A percentile compares a stretch with the other conserved stretches of the same genome.
Conservation (phyloP, 2,797 vertebrate species). For the Epinephelus coioides region DNA sequence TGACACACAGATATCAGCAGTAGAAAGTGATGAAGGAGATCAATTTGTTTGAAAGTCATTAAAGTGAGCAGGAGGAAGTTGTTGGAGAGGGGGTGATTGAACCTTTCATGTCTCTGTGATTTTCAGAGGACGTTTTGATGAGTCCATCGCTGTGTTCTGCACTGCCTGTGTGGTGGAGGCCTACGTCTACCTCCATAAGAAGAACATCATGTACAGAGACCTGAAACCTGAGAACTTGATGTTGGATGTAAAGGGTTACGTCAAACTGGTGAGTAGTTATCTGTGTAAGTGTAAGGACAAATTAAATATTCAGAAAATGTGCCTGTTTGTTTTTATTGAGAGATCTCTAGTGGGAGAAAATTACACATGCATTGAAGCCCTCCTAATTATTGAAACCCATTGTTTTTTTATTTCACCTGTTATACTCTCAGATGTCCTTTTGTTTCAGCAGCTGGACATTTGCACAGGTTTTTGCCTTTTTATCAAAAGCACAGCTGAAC, state of each 20-base stretch:
- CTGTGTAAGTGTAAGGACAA: background rate
- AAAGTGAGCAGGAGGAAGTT: background rate
- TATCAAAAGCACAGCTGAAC: no score
- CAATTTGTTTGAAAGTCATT: background rate
- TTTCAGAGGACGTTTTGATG: slow-evolving; percentile 87
- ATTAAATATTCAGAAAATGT: no score
- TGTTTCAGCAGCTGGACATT: no score
- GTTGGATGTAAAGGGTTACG: slow-evolving; percentile 86
- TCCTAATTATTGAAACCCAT: no score
- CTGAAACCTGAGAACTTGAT: slow-evolving; percentile 93
- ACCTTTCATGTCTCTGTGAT: slow-evolving; percentile 20
- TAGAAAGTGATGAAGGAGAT: background rate
- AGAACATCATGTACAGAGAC: slow-evolving; percentile 90
- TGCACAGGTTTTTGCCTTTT: no score
- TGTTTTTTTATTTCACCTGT: no score
- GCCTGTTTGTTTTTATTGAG: no score
- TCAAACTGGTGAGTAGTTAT: slow-evolving; percentile 85
- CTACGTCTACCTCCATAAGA: slow-evolving; percentile 88
- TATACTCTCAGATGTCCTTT: no score
- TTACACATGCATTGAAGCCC: no score
- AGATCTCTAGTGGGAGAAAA: no score
- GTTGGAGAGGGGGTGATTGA: background rate
- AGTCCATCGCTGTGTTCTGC: slow-evolving; percentile 85
- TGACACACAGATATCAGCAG: background rate
- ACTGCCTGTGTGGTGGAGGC: slow-evolving; percentile 90